phyloP scores from a whole-genome alignment of 2,888 invertebrate genomes.

The Xestia sexstrigata region DNA sequence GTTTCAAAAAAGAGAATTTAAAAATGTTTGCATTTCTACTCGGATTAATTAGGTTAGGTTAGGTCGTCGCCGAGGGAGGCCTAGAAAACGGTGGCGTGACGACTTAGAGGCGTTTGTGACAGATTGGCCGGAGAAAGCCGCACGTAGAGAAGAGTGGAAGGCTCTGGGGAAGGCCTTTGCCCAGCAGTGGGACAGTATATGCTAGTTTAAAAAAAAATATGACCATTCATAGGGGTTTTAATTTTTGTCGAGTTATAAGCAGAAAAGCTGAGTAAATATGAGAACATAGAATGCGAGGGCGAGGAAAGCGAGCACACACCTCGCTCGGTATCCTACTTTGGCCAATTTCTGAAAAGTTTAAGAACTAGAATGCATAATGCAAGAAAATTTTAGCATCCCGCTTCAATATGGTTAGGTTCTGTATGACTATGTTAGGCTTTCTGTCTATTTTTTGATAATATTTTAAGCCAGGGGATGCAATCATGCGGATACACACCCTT shows the following conservation, averaged over 20 bases:
- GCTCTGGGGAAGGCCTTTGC: too few species aligned
- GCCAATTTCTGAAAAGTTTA: not conserved
- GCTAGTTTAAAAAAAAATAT: too few species aligned
- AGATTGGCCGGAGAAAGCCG: too few species aligned
- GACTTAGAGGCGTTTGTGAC: too few species aligned
- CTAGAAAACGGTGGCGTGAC: too few species aligned
- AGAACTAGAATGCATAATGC: not conserved
- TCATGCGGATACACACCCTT: constrained; percentile 5
- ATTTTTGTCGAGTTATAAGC: too few species aligned
- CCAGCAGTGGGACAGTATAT: too few species aligned
- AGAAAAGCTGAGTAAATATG: too few species aligned
- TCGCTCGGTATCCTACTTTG: not conserved
- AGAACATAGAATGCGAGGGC: not conserved
- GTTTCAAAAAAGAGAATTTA: not conserved
- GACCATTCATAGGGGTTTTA: too few species aligned
- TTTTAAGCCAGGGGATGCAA: constrained; percentile 1
- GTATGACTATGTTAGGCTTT: constrained; percentile 1
- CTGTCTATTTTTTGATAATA: not conserved
- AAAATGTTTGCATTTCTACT: not conserved
- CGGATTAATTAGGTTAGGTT: not conserved
- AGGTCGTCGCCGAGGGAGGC: too few species aligned
- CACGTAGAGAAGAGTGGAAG: too few species aligned
- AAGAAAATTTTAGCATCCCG: too few species aligned
- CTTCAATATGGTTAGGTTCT: not conserved
- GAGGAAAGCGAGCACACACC: not conserved